Base-by-base conservation (phyloP, 2,113 vertebrate genomes). In the Leucosticte australis region DNA sequence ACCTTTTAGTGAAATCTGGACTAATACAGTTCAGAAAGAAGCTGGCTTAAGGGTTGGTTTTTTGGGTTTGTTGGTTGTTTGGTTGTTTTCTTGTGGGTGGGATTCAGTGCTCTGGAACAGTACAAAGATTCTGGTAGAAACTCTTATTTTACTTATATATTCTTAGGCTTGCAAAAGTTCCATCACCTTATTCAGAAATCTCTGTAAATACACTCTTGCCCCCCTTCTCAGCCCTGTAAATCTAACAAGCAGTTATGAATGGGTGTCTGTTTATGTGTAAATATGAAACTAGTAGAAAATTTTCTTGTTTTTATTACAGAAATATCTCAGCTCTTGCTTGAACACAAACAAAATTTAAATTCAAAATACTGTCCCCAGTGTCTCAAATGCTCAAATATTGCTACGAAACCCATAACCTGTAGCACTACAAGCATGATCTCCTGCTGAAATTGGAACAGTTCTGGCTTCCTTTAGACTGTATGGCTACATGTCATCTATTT, bases 31-130 rank as follows among this genome's bases (percentile, higher is more conserved):
- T 92, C 39, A 84, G 53, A 63, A 52, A 39, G 22, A 69, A 57
- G 13, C 15, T 68, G 31, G 3, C 3, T 53, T 79, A 3, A 49
- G 31, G 23, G 12, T 62, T 21, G 11, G 1, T 31, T 30, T 41
- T 33, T 53, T 39, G 9, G 2, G 0, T n/a, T 71, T 71, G 6
- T 64, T 44, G 3, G 7, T 71, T 63, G 10, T 8, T 41, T 37
- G 15, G 6, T 31, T 8, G 4, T 7, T 17, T 28, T 35, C 27
- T 1, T 41, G 15, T 2, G 6, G 4, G 1, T 53, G 12, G 15
- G 13, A 5, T 68, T 55, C 21, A 31, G 22, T 49, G 15, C 18
- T 80, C 14, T 89, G n/a, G 33, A 76, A 33, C 26, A 65, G 28
- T 30, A 41, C 11, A 76, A 31, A 59, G 37, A 33, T 79, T 86